Percentiles rank a stretch among this genome's conserved stretches.
phyloP scores from a whole-genome alignment of 2,113 vertebrate genomes.

The Neofelis nebulosa region DNA sequence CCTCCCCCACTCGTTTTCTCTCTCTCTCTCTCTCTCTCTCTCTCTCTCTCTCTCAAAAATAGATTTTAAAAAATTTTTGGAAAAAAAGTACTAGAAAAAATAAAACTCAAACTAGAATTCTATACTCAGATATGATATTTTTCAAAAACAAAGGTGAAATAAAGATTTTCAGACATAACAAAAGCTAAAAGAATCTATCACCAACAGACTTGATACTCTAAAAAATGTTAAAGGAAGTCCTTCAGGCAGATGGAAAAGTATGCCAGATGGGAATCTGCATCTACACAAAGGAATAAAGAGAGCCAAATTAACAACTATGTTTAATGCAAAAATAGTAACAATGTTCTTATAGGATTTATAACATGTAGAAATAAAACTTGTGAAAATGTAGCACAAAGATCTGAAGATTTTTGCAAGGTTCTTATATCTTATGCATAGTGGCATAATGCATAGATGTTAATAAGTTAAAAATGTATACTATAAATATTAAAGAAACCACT shows the following conservation, averaged over 20 bases:
- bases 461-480: neutral
- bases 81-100: neutral
- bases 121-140: neutral
- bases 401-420: neutral
- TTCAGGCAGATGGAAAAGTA: neutral
- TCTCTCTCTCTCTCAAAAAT: no score
- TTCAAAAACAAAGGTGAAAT: neutral
- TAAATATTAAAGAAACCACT: neutral
- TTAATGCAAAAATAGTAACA: neutral
- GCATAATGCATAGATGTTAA: neutral
- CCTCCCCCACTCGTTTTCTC: no score
- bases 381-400: neutral
- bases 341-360: neutral
- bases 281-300: neutral
- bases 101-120: neutral
- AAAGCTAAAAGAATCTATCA: neutral
- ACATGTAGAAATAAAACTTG: neutral
- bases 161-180: neutral
- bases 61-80: no score
- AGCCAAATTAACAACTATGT: neutral
- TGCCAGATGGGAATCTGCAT: neutral
- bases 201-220: neutral
- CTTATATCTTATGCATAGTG: neutral
- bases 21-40: no score
- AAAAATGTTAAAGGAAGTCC: neutral